phyloP scores from a whole-genome alignment of 2,797 vertebrate species.

The Chrysolophus pictus region DNA sequence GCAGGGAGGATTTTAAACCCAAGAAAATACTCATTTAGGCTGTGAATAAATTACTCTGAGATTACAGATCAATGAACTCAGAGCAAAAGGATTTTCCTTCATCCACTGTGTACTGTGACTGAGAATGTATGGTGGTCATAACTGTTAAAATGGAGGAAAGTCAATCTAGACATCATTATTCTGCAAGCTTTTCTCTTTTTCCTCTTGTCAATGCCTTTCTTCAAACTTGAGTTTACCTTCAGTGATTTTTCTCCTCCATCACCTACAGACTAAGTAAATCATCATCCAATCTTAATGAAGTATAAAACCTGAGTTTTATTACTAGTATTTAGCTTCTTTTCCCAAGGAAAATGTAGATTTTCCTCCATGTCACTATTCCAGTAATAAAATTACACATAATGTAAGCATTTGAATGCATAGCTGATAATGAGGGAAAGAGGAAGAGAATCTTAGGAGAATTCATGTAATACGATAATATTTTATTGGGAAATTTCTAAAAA shows the following conservation, averaged over 20 bases:
- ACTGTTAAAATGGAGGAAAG: slow-evolving; percentile 3
- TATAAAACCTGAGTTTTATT: not conserved
- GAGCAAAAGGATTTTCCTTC: slow-evolving; percentile 38
- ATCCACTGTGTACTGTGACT: slow-evolving; percentile 7
- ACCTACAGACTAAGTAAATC: not conserved
- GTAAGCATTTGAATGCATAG: slow-evolving; percentile 40
- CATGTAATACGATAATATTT: slow-evolving; percentile 24
- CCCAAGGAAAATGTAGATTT: slow-evolving; percentile 9
- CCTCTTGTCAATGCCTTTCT: not conserved
- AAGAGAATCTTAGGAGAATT: slow-evolving; percentile 23
- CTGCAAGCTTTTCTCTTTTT: not conserved
- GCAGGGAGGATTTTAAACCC: not conserved
- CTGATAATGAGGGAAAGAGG: not conserved
- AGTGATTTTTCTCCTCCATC: not conserved
- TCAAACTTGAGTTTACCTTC: not conserved
- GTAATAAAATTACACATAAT: not conserved
- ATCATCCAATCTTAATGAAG: not conserved
- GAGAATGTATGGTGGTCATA: slow-evolving; percentile 11
- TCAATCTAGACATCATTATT: slow-evolving; percentile 11
- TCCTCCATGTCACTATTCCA: slow-evolving; percentile 2
- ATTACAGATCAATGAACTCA: slow-evolving; percentile 28
- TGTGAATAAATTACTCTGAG: slow-evolving; percentile 35
- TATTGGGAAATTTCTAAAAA: not conserved
- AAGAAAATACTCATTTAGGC: not conserved
- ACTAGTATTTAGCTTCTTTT: not conserved